Evolutionary conservation across 1,140 invertebrate species (phyloP), one percentile per base, ranked within the genome.

Genomic region (Leptinotarsa undecemlineata): DNA sequence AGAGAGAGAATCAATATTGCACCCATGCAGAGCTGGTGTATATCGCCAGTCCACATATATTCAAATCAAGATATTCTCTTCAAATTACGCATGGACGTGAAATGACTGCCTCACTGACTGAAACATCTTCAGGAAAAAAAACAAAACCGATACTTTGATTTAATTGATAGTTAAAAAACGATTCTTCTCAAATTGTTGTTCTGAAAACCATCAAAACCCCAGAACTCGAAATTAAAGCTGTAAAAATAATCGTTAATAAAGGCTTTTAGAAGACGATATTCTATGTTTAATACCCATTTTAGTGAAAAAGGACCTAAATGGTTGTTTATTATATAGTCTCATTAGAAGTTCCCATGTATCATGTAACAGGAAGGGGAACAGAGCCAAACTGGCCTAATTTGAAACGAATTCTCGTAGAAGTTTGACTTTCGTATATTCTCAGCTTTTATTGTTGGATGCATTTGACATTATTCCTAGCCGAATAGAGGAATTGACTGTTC

Each of bases 231-330:
- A 71, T 71, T 71, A 61, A 61, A 71, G 69, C 69, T 71, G 69
- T 71, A 71, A 71, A 71, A 71, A 71, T 71, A 71, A 71, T 71
- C 69, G 69, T 71, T 71, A 71, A 71, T 71, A 71, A 61, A 61
- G 15, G 23, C 13, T 51, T 61, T 61, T 71, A 71, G 60, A 17
- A 60, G 69, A 42, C 26, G 14, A 61, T 71, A 61, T 62, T 48
- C n/a, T 51, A 21, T 71, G 48, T 71, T 71, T 61, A 71, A 71
- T 60, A 33, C 17, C 69, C 69, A 61, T 71, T 71, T 71, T 61
- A 71, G 69, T 69, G 68, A 69, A 71, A 71, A 71, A 48, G 20
- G 69, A 51, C 69, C 69, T 61, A 71, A 71, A 71, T 61, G 69
- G 69, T 61, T 71, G 69, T 71, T 71, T 71, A 71, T 60, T 71